Percentiles rank a stretch among this genome's conserved stretches.
phyloP scores from a whole-genome alignment of 1,140 invertebrate genomes.

The Olivierus martensii region DNA sequence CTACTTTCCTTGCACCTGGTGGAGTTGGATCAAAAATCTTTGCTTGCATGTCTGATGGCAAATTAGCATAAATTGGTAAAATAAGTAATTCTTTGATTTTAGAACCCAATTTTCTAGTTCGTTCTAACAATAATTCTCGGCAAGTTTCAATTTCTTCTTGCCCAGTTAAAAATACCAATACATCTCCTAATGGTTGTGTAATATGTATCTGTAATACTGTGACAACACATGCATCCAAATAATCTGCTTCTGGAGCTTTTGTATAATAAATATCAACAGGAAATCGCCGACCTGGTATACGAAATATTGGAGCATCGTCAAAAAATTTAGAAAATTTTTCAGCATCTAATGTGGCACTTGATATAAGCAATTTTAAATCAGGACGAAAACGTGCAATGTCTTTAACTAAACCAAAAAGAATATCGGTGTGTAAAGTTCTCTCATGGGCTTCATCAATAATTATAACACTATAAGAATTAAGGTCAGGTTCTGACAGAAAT shows the following conservation, averaged over 20 bases:
- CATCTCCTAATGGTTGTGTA: constrained; percentile 86
- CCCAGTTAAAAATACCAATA: constrained; percentile 93
- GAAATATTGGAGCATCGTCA: constrained; percentile 94
- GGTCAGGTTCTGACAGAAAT: constrained; percentile 92
- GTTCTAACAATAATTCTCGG: constrained; percentile 57
- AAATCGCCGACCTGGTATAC: constrained; percentile 75
- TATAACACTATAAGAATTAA: constrained; percentile 69
- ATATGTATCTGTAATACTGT: constrained; percentile 93
- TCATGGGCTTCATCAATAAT: constrained; percentile 99
- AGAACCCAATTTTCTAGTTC: constrained; percentile 73
- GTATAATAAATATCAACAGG: constrained; percentile 97
- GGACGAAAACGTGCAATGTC: constrained; percentile 89
- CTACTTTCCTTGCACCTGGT: constrained; percentile 78
- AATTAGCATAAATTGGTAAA: constrained; percentile 93
- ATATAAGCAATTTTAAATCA: constrained; percentile 92
- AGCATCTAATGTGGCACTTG: constrained; percentile 96
- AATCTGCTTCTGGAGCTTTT: constrained; percentile 96
- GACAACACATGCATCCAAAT: constrained; percentile 92
- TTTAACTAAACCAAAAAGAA: constrained; percentile 95
- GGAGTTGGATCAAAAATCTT: constrained; percentile 75
- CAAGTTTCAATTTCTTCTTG: constrained; percentile 92
- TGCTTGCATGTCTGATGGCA: constrained; percentile 96
- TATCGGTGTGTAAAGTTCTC: constrained; percentile 92
- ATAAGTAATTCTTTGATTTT: constrained; percentile 89
- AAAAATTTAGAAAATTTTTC: constrained; percentile 98